Evolutionary conservation across 2,113 vertebrate genomes (phyloP).

Genomic region (Pomatostomus ruficeps): DNA sequence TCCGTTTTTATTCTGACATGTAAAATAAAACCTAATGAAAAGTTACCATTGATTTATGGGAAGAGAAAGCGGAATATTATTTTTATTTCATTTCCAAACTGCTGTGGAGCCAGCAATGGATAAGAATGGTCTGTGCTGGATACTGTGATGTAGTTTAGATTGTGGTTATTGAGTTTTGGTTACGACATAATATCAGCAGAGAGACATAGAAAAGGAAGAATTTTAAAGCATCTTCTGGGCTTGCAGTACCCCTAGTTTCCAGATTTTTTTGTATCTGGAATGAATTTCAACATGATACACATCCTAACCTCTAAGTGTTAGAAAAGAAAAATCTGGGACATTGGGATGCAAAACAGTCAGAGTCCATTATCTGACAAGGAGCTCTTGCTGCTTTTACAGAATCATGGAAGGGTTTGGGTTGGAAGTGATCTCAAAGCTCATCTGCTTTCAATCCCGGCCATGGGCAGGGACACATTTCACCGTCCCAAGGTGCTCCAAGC

Average conservation of each 20-base stretch:
- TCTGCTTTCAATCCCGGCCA: too few species aligned
- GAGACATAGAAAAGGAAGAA: background rate
- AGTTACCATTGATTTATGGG: background rate
- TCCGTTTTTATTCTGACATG: background rate
- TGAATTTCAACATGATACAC: background rate
- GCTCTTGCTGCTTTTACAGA: background rate
- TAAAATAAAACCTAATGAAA: background rate
- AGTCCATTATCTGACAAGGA: background rate
- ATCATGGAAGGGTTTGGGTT: background rate
- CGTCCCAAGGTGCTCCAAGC: accelerated
- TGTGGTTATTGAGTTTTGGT: background rate
- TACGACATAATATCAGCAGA: background rate
- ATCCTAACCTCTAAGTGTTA: background rate
- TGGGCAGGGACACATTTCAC: background rate
- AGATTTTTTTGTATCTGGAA: background rate
- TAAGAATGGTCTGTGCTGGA: background rate
- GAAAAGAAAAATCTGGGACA: background rate
- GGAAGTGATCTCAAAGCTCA: accelerated
- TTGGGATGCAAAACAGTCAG: background rate
- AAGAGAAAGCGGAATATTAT: background rate
- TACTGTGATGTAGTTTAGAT: background rate
- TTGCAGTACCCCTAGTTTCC: background rate
- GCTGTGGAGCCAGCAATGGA: background rate
- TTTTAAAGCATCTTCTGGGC: background rate
- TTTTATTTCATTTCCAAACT: background rate